phyloP scores from a whole-genome alignment of 1,140 invertebrate genomes.

The Pollicipes pollicipes region DNA sequence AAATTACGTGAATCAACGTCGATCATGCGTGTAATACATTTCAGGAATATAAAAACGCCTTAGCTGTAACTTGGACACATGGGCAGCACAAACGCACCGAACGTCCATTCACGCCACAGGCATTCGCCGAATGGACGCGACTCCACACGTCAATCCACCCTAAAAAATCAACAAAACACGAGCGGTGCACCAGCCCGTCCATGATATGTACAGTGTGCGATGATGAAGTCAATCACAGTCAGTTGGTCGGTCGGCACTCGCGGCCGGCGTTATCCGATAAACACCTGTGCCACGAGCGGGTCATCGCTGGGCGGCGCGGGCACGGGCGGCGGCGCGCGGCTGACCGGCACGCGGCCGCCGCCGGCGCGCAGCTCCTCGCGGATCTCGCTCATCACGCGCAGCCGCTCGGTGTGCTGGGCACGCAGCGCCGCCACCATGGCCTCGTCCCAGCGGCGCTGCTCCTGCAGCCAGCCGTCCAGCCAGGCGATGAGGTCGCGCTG shows the following conservation, averaged over 20 bases:
- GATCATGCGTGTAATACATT: neutral
- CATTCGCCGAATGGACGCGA: neutral
- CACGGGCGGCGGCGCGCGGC: neutral
- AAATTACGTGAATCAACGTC: no score
- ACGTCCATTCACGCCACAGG: neutral
- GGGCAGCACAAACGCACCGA: no score
- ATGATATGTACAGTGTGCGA: neutral
- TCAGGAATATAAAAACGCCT: no score
- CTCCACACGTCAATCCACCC: no score
- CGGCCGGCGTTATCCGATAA: neutral
- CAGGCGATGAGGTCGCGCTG: neutral
- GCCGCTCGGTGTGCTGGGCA: neutral
- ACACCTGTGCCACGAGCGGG: neutral
- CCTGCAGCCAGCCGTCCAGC: neutral
- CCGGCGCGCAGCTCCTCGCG: neutral
- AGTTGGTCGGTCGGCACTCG: neutral
- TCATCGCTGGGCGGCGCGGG: neutral
- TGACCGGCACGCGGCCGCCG: neutral
- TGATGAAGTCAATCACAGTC: neutral
- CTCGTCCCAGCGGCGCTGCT: slow-evolving; percentile 4
- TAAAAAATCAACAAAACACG: no score
- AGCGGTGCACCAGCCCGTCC: no score
- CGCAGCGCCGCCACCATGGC: neutral
- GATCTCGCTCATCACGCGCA: neutral
- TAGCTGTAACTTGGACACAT: neutral